Base-by-base conservation (phyloP, 2,797 vertebrate genomes). In the Xerus rutilus region DNA sequence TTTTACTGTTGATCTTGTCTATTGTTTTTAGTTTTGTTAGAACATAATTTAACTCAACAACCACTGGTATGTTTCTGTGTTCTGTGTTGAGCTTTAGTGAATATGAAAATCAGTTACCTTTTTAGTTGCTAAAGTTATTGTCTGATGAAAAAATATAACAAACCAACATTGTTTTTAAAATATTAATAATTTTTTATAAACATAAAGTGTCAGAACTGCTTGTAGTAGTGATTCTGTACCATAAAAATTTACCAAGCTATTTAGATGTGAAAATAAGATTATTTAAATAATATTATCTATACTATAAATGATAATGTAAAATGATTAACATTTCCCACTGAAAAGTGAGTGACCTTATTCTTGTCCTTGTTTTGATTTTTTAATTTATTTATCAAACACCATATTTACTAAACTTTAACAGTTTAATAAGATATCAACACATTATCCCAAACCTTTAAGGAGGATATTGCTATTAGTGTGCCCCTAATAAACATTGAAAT, bases 1-100 rank as follows among this genome's bases (percentile, higher is more conserved):
- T 98, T 98, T 96, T 97, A 83, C 97, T 97, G 85, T 94, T 98
- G 96, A 96, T 96, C 95, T 86, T 86, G 45, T 94, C 84, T 77
- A 28, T 96, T 97, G 97, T 76, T 95, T 96, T 97, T 91, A 92
- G 88, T 69, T 97, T 95, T 96, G 96, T 77, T 92, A 97, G 92
- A 97, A 96, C 69, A 23, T 98, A 65, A 54, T 74, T 79, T 96
- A 97, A 83, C 78, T 96, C 64, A 93, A 97, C 39, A 96, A 25
- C 1, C 15, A 65, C 1, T 72, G 32, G 47, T 96, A 52, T 92
- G 25, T 89, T 23, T 90, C 39, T 54, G 7, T 70, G 18, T 35
- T 32, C n/a, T 57, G 35, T 74, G 21, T 62, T 62, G 23, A 62
- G 23, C 18, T 65, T 30, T 49, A 62, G 54, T 39, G 54, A n/a